Conservation (phyloP, 2,113 vertebrate genomes). For the Austrofundulus limnaeus region DNA sequence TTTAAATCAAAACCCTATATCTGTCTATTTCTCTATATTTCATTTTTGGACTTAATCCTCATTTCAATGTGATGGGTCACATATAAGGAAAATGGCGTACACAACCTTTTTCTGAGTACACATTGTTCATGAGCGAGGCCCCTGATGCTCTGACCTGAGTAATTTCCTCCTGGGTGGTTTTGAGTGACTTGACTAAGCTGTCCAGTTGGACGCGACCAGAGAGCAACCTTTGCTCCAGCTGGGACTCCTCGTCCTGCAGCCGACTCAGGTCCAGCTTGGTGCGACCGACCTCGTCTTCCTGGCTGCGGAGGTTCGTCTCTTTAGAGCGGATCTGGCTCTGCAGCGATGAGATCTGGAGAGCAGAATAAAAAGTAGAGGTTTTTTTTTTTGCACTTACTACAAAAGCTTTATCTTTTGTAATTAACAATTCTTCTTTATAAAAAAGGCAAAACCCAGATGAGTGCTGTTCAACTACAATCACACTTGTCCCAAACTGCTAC, state of each 20-base stretch:
- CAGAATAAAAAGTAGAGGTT: not conserved
- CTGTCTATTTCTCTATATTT: too few species aligned
- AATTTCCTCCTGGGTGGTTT: conserved; percentile 93
- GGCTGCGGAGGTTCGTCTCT: conserved; percentile 86
- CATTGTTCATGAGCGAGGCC: too few species aligned
- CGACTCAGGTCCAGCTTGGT: conserved; percentile 87
- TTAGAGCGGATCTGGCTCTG: conserved; percentile 92
- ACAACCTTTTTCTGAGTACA: too few species aligned
- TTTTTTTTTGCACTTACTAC: too few species aligned
- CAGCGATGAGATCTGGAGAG: conserved; percentile 87
- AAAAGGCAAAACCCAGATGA: too few species aligned
- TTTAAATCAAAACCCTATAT: too few species aligned
- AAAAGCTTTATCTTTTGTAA: not conserved
- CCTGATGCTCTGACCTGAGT: conserved; percentile 82
- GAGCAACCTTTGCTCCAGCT: conserved; percentile 90
- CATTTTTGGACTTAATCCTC: too few species aligned
- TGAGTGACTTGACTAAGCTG: conserved; percentile 90
- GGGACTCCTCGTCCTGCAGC: conserved; percentile 91
- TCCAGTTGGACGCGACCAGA: conserved; percentile 90
- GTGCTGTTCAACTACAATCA: too few species aligned
- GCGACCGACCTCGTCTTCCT: conserved; percentile 88
- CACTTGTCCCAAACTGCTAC: too few species aligned
- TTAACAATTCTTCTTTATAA: not conserved
- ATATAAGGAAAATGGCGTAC: too few species aligned
- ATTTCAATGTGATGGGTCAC: too few species aligned